Conservation (phyloP, 2,113 vertebrate genomes). For the Laticauda colubrina region DNA sequence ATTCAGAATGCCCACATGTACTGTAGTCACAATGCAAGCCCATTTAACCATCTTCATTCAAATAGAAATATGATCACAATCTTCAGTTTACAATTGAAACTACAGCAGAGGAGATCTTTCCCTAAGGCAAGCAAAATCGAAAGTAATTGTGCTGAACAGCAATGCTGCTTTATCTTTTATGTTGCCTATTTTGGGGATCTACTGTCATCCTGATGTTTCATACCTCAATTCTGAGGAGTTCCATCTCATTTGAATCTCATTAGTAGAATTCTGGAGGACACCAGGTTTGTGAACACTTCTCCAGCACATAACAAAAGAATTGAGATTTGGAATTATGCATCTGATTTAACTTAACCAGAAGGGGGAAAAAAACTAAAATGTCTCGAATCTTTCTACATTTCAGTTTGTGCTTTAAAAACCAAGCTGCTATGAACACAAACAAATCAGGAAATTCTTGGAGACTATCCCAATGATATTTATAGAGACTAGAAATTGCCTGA, state of each 20-base stretch:
- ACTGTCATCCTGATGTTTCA: neutral
- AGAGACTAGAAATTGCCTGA: constrained; percentile 56
- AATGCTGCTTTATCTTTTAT: neutral
- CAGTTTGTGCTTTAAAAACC: constrained; percentile 21
- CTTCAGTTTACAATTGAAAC: neutral
- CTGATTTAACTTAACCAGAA: constrained; percentile 15
- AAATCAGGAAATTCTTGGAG: constrained; percentile 57
- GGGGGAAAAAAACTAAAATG: constrained; percentile 11
- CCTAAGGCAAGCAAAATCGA: neutral
- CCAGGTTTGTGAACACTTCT: neutral
- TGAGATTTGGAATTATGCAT: neutral
- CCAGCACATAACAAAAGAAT: neutral
- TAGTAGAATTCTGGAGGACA: neutral
- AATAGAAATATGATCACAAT: neutral
- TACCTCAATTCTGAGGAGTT: neutral
- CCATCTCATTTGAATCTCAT: neutral
- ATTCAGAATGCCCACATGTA: neutral
- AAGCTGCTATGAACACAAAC: constrained; percentile 46
- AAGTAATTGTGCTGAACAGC: neutral
- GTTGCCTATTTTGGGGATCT: neutral
- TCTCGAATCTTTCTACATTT: constrained; percentile 1
- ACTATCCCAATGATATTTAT: constrained; percentile 55
- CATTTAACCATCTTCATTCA: neutral
- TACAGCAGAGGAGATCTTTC: neutral
- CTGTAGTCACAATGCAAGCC: neutral